Evolutionary conservation across 1,140 invertebrate species (phyloP), one percentile per base, ranked within the genome.

Genomic region (Procambarus virginalis): DNA sequence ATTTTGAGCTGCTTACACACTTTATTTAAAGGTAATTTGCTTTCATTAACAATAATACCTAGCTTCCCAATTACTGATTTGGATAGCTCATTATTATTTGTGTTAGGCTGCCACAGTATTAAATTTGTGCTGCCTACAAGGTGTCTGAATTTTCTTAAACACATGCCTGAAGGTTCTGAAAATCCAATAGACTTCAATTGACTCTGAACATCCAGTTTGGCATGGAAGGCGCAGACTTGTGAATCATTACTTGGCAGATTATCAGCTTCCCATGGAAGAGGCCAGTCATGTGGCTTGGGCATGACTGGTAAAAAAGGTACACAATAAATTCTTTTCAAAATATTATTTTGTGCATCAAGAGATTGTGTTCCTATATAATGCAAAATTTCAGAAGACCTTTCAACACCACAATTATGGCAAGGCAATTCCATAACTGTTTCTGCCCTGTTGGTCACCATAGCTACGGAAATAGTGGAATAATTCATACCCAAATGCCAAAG

Each of bases 291-390:
- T 20, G 86, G 86, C 51, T 83, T 89, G 3, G 49, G 20, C 86
- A 89, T 89, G 6, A 89, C 86, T 76, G 86, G 86, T 58, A 89
- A 60, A 89, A 89, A 89, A 75, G 68, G 49, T 2, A 76, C 55
- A 22, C 10, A 6, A 48, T 48, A 75, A 20, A 89, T 55, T 58
- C 34, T 48, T 48, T 77, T 10, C 1, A 48, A 51, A 51, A 89
- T 75, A n/a, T 76, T 10, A 9, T 75, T 12, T 76, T 58, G 58
- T n/a, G 58, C 22, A 3, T 82, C n/a, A 73, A 12, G 3, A 17
- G 76, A 4, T 10, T 46, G 70, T 46, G n/a, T 34, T 22, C 9
- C 49, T 49, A 89, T 58, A 55, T 89, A 89, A 8, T 75, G n/a
- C 17, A 89, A 20, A 8, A 89, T 81, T 46, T 82, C 49, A 12